These are phyloP conservation scores for Eristalis intricaria DNA, from an alignment of 2,888 invertebrate genomes.

Conservation along the genomic window DNA sequence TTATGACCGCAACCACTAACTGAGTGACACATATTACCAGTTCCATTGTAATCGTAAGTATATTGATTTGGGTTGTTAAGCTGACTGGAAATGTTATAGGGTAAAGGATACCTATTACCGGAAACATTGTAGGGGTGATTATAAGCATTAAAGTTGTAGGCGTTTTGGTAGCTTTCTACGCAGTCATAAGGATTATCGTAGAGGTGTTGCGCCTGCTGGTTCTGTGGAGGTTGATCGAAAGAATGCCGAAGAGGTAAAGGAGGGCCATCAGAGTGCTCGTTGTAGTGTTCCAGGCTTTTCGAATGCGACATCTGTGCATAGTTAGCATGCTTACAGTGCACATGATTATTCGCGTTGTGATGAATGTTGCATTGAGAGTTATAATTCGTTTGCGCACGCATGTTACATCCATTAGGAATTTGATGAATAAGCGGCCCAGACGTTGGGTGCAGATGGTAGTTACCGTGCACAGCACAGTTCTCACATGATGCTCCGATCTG, in stretches of 20 bases:
- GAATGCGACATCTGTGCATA: conserved; percentile 79
- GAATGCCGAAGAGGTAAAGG: conserved; percentile 79
- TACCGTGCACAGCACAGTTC: conserved; percentile 66
- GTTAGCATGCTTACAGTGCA: conserved; percentile 60
- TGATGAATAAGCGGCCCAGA: conserved; percentile 72
- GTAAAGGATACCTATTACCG: conserved; percentile 80
- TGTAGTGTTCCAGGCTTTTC: conserved; percentile 80
- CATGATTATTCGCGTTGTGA: conserved; percentile 33
- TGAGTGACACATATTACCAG: conserved; percentile 66
- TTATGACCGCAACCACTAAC: conserved; percentile 54
- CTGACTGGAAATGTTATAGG: conserved; percentile 80
- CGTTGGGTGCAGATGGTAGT: conserved; percentile 65
- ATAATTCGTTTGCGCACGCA: conserved; percentile 40
- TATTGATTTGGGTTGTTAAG: conserved; percentile 76
- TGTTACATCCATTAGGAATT: conserved; percentile 71
- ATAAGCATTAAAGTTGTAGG: conserved; percentile 72
- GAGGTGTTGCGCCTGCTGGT: conserved; percentile 73
- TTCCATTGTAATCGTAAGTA: conserved; percentile 63
- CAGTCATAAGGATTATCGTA: conserved; percentile 80
- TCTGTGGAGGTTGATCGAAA: conserved; percentile 79
- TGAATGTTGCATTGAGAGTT: conserved; percentile 70
- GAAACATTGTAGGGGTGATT: conserved; percentile 80
- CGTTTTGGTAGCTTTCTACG: conserved; percentile 77
- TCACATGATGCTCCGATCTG: conserved; percentile 64
- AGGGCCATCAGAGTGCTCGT: conserved; percentile 75